These are phyloP conservation scores for Anguilla megastoma DNA, from an alignment of 2,797 vertebrate species.

Conservation along the genomic window DNA sequence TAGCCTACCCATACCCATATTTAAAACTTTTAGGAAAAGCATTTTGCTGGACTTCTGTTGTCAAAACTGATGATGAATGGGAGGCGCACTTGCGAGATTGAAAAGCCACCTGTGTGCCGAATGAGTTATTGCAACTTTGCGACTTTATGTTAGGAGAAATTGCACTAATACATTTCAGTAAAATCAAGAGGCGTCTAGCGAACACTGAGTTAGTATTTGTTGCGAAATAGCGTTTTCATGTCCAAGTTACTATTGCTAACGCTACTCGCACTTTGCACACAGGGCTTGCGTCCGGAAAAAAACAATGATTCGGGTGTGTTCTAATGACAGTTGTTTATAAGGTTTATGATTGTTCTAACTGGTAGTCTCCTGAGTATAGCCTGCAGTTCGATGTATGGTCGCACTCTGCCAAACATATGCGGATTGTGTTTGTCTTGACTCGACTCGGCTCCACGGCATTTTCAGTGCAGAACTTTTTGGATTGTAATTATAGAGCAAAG, in stretches of 20 bases:
- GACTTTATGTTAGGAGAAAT: not conserved
- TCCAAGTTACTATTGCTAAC: not conserved
- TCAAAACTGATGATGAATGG: not conserved
- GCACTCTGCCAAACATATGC: not conserved
- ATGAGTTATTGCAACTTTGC: not conserved
- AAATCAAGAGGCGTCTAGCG: not conserved
- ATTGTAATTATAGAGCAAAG: not conserved
- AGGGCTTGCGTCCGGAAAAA: too few relatives aligned
- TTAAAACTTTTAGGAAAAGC: not conserved
- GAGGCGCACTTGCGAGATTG: not conserved
- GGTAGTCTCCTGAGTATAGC: not conserved
- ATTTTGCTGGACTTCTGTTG: not conserved
- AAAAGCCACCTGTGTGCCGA: constrained; percentile 10
- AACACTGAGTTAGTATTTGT: not conserved
- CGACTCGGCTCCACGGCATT: not conserved
- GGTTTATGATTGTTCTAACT: constrained; percentile 3
- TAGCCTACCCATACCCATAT: not conserved
- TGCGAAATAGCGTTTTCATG: not conserved
- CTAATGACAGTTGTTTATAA: constrained; percentile 6
- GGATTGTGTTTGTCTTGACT: not conserved
- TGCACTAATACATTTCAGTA: not conserved
- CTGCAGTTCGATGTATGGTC: not conserved
- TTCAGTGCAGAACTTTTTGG: not conserved
- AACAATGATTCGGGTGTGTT: not conserved
- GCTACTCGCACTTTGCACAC: not conserved